A percentile compares a stretch with the other conserved stretches of the same genome.
phyloP scores from a whole-genome alignment of 2,888 invertebrate species.

The Cynaeus angustus region DNA sequence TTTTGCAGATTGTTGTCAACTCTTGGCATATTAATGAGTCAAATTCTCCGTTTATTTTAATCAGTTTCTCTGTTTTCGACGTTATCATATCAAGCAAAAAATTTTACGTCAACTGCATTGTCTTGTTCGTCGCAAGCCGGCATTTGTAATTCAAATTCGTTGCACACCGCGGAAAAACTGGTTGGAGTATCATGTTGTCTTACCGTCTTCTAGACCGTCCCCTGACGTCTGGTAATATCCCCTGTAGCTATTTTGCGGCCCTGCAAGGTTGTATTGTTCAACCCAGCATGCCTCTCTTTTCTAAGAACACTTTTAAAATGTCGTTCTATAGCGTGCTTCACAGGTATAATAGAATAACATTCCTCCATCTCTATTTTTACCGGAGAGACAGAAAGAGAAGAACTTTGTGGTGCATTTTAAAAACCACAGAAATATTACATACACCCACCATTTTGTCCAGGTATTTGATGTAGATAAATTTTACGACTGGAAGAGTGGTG shows the following conservation, averaged over 20 bases:
- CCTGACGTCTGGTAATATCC: conserved; percentile 43
- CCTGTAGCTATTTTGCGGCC: conserved; percentile 45
- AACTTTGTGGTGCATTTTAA: conserved; percentile 20
- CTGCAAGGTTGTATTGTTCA: conserved; percentile 52
- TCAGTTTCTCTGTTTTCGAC: conserved; percentile 3
- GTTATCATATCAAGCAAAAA: conserved; percentile 7
- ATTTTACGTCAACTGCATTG: conserved; percentile 26
- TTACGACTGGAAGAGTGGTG: conserved; percentile 20
- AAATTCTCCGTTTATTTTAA: background rate
- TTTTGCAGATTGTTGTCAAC: background rate
- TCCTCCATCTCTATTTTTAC: conserved; percentile 28
- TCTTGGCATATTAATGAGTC: background rate
- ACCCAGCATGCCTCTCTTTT: conserved; percentile 47
- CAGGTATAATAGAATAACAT: conserved; percentile 47
- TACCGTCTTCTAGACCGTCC: conserved; percentile 45
- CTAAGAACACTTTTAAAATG: conserved; percentile 48
- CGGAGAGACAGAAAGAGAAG: conserved; percentile 23
- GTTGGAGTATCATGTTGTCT: conserved; percentile 48
- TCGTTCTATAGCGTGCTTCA: conserved; percentile 46
- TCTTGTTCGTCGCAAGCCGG: conserved; percentile 33
- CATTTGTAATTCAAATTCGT: conserved; percentile 55
- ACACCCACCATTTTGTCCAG: conserved; percentile 36
- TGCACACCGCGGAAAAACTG: conserved; percentile 52
- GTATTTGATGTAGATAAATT: conserved; percentile 43
- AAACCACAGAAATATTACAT: conserved; percentile 38